These are phyloP conservation scores for Caradrina kadenii DNA, from an alignment of 2,888 invertebrate species.

Conservation along the genomic window DNA sequence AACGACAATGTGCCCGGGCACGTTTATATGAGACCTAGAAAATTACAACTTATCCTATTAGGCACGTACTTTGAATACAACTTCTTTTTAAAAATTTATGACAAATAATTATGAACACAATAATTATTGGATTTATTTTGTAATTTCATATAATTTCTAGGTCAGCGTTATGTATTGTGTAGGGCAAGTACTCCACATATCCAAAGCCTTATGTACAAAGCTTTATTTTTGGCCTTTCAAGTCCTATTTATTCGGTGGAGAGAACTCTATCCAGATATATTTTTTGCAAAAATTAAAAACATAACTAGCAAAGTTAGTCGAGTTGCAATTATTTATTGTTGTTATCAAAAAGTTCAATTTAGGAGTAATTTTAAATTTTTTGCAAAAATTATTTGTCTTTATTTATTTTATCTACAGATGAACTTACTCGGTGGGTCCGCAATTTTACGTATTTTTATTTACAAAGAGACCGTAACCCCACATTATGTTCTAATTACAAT, in stretches of 20 bases:
- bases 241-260: conserved; percentile 84
- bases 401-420: conserved; percentile 74
- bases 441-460: conserved; percentile 83
- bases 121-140: conserved; percentile 11
- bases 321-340: conserved; percentile 29
- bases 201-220: conserved; percentile 85
- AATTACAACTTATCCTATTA: conserved; percentile 25
- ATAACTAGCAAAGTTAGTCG: conserved; percentile 32
- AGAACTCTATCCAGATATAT: conserved; percentile 71
- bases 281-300: conserved; percentile 63
- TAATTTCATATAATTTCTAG: conserved; percentile 54
- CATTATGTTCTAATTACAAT: conserved; percentile 77
- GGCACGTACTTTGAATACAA: conserved; percentile 37
- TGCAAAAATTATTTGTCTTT: conserved; percentile 62
- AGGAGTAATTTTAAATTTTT: conserved; percentile 41
- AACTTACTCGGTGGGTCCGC: conserved; percentile 86
- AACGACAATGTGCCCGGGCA: conserved; percentile 67
- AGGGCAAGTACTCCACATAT: conserved; percentile 66
- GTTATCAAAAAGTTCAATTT: conserved; percentile 2
- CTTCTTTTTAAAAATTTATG: conserved; percentile 22
- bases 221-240: conserved; percentile 86
- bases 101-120: conserved; percentile 53
- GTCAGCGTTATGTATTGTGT: conserved; percentile 61
- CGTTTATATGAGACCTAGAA: conserved; percentile 41
- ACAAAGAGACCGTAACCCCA: conserved; percentile 80